Conservation (phyloP, 2,888 invertebrate species). For the Campoplex nolae region DNA sequence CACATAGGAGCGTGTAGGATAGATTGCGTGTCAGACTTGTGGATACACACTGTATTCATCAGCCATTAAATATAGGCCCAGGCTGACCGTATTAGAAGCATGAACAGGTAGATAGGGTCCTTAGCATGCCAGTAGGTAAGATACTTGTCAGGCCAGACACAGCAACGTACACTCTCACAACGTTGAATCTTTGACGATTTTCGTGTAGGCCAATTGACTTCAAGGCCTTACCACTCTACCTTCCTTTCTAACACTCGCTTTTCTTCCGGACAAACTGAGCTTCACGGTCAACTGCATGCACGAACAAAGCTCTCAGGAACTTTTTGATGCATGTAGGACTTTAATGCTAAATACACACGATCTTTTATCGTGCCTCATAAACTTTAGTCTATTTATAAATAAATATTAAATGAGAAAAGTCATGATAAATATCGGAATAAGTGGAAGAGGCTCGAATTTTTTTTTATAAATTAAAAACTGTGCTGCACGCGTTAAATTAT, state of each 20-base stretch:
- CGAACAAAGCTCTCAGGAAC: slow-evolving; percentile 26
- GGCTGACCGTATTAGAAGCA: slow-evolving; percentile 30
- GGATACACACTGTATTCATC: slow-evolving; percentile 33
- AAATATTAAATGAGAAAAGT: neutral
- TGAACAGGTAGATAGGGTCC: slow-evolving; percentile 8
- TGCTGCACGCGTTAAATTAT: neutral
- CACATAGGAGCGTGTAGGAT: slow-evolving; percentile 12
- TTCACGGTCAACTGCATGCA: slow-evolving; percentile 53
- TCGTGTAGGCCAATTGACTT: slow-evolving; percentile 39
- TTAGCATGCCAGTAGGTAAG: slow-evolving; percentile 29
- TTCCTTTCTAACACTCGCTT: slow-evolving; percentile 21
- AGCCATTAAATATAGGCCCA: slow-evolving; percentile 28
- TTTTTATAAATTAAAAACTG: neutral
- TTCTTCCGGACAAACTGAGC: slow-evolving; percentile 41
- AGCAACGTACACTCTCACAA: slow-evolving; percentile 1
- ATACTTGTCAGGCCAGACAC: slow-evolving; percentile 23
- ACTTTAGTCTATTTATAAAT: neutral
- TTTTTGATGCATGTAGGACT: neutral
- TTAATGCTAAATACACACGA: neutral
- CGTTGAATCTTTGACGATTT: slow-evolving; percentile 45
- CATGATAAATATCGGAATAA: neutral
- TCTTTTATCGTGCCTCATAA: neutral
- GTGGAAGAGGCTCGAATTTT: neutral
- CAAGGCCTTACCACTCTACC: slow-evolving; percentile 45
- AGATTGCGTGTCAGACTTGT: slow-evolving; percentile 55